These are phyloP conservation scores for Heliconius nattereri DNA, from an alignment of 1,140 invertebrate genomes.

Conservation along the genomic window DNA sequence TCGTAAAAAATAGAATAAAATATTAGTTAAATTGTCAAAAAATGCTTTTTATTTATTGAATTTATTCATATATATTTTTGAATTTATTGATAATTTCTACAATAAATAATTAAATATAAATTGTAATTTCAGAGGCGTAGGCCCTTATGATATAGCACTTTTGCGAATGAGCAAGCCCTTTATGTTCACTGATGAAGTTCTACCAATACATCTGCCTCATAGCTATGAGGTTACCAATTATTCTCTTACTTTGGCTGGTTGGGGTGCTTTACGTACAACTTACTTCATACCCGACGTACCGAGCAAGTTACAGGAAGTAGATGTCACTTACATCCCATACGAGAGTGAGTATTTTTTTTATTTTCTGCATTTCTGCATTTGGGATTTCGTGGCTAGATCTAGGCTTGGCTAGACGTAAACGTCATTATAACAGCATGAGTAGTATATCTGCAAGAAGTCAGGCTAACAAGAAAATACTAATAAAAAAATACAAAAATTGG, in stretches of 20 bases:
- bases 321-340: conserved; percentile 67
- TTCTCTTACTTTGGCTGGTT: conserved; percentile 64
- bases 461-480: too few relatives aligned
- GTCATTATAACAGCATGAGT: too few relatives aligned
- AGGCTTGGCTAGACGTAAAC: too few relatives aligned
- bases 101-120: neutral
- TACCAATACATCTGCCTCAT: conserved; percentile 75
- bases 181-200: conserved; percentile 79
- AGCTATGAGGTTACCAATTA: conserved; percentile 49
- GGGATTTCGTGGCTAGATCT: too few relatives aligned
- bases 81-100: neutral
- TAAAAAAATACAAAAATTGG: too few relatives aligned
- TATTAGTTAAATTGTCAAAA: too few relatives aligned
- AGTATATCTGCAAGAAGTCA: too few relatives aligned
- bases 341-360: conserved; percentile 52
- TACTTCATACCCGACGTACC: conserved; percentile 65
- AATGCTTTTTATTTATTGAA: neutral
- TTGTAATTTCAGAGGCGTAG: conserved; percentile 65
- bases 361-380: too few relatives aligned
- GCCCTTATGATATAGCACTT: conserved; percentile 84
- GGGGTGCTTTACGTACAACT: conserved; percentile 68
- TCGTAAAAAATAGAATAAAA: too few relatives aligned
- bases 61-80: neutral
- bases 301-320: conserved; percentile 71
- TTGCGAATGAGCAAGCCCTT: conserved; percentile 82